phyloP scores from a whole-genome alignment of 2,888 invertebrate species.

The Antheraea assamensis region DNA sequence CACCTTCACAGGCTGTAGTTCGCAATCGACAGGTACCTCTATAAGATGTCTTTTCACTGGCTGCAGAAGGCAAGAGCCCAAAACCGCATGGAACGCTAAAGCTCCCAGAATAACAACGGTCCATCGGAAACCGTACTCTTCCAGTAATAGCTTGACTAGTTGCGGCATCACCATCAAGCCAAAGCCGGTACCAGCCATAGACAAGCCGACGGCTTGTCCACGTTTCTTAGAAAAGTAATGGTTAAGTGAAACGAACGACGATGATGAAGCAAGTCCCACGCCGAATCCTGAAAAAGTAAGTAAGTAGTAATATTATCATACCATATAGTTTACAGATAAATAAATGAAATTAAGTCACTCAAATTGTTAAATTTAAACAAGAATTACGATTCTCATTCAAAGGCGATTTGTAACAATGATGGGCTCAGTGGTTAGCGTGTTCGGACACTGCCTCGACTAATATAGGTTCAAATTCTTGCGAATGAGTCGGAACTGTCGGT shows the following conservation, averaged over 20 bases:
- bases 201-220: constrained; percentile 90
- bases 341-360: too few relatives aligned
- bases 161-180: constrained; percentile 92
- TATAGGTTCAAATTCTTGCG: too few relatives aligned
- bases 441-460: too few relatives aligned
- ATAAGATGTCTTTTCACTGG: constrained; percentile 88
- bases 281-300: constrained; percentile 84
- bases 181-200: constrained; percentile 90
- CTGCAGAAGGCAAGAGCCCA: constrained; percentile 86
- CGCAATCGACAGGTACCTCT: constrained; percentile 80
- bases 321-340: too few relatives aligned
- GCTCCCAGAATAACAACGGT: constrained; percentile 86
- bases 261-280: constrained; percentile 88
- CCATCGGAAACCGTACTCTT: constrained; percentile 85
- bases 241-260: constrained; percentile 90
- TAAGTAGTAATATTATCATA: too few relatives aligned
- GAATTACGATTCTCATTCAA: background rate
- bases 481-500: too few relatives aligned
- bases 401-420: too few relatives aligned
- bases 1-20: constrained; percentile 77
- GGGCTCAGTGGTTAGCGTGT: too few relatives aligned
- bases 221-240: constrained; percentile 89
- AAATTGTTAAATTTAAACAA: too few relatives aligned
- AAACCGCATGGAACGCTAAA: constrained; percentile 85
- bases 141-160: constrained; percentile 84